These are phyloP conservation scores for Colletes latitarsis DNA, from an alignment of 1,140 invertebrate genomes.

Conservation along the genomic window DNA sequence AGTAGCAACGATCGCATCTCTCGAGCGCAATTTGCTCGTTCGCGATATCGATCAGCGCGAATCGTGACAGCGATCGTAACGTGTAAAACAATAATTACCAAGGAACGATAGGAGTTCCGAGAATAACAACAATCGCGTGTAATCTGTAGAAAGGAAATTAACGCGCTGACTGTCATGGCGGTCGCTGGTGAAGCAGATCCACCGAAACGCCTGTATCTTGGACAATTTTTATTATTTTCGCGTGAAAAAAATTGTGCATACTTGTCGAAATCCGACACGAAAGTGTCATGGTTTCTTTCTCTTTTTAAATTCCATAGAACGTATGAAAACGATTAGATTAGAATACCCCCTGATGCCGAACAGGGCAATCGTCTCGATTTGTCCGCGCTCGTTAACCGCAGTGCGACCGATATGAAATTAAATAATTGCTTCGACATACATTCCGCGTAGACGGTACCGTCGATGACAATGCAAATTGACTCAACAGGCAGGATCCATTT, in stretches of 20 bases:
- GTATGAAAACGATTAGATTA: too few species aligned
- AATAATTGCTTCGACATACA: slow-evolving; percentile 56
- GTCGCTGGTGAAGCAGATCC: too few species aligned
- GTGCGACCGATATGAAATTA: slow-evolving; percentile 30
- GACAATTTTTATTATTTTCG: too few species aligned
- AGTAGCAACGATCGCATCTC: not conserved
- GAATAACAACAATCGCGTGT: too few species aligned
- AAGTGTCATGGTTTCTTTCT: too few species aligned
- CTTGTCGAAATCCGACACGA: too few species aligned
- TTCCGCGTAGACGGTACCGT: slow-evolving; percentile 16
- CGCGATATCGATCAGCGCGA: not conserved
- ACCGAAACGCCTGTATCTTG: too few species aligned
- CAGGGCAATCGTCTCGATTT: slow-evolving; percentile 14
- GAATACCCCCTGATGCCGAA: not conserved
- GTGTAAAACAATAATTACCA: not conserved
- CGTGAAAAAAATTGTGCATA: too few species aligned
- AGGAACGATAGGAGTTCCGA: not conserved
- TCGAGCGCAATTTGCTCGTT: slow-evolving; percentile 4
- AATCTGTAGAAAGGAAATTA: too few species aligned
- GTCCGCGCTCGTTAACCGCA: slow-evolving; percentile 13
- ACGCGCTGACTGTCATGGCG: too few species aligned
- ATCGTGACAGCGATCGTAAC: not conserved
- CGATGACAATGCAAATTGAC: slow-evolving; percentile 48
- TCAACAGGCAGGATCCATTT: slow-evolving; percentile 34
- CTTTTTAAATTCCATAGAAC: too few species aligned